Percentiles rank a stretch among this genome's conserved stretches.
Evolutionary conservation across 2,888 invertebrate genomes (phyloP).

Genomic region (Girardia tigrina): DNA sequence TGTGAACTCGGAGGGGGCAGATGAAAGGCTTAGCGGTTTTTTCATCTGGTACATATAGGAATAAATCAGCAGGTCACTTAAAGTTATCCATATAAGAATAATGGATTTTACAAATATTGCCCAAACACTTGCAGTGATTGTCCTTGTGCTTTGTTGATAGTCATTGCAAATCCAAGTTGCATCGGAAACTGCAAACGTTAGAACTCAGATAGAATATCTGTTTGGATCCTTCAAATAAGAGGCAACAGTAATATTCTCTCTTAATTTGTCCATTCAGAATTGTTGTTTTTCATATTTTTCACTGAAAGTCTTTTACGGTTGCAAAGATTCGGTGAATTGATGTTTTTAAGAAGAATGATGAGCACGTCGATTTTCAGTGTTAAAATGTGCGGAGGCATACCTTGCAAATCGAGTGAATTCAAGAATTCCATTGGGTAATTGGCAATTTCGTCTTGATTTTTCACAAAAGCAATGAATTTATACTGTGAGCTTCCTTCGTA

Average conservation of each 20-base stretch:
- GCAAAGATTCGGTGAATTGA: slow-evolving; percentile 39
- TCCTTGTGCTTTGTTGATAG: slow-evolving; percentile 37
- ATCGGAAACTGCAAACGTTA: slow-evolving; percentile 36
- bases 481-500: no score
- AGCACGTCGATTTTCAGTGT: slow-evolving; percentile 39
- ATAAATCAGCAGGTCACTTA: slow-evolving; percentile 36
- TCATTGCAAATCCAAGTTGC: slow-evolving; percentile 35
- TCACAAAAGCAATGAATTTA: slow-evolving; percentile 37
- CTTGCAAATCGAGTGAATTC: slow-evolving; percentile 39
- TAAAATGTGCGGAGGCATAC: slow-evolving; percentile 39
- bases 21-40: no score
- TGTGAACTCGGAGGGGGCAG: no score
- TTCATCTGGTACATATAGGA: slow-evolving; percentile 25
- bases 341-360: slow-evolving; percentile 40
- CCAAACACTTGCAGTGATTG: slow-evolving; percentile 36
- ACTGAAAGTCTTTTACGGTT: slow-evolving; percentile 40
- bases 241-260: slow-evolving; percentile 36
- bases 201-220: slow-evolving; percentile 30
- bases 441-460: slow-evolving; percentile 37
- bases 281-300: slow-evolving; percentile 38
- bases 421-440: slow-evolving; percentile 39
- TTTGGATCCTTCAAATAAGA: neutral
- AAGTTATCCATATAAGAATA: slow-evolving; percentile 37
- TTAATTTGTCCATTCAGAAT: slow-evolving; percentile 35
- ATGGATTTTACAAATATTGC: slow-evolving; percentile 30